These are phyloP conservation scores for Trichogramma dendrolimi DNA, from an alignment of 2,888 invertebrate genomes.

Conservation along the genomic window DNA sequence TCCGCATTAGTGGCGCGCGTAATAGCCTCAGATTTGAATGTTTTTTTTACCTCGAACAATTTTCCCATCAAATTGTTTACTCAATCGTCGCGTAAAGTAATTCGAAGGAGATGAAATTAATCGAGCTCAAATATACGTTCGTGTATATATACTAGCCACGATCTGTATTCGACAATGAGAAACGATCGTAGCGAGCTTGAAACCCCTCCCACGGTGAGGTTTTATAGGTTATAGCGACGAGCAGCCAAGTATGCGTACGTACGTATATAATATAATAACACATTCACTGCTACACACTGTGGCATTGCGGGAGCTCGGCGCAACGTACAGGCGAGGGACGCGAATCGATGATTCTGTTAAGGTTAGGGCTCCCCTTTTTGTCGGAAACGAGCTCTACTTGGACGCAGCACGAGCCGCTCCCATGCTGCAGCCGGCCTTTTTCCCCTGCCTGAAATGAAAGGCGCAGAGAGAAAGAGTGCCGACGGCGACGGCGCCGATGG, in stretches of 20 bases:
- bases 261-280: too few species aligned
- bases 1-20: too few species aligned
- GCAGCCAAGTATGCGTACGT: constrained; percentile 1
- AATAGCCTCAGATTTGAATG: too few species aligned
- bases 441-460: background rate
- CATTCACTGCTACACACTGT: background rate
- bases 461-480: background rate
- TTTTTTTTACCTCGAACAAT: too few species aligned
- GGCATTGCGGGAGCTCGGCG: background rate
- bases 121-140: too few species aligned
- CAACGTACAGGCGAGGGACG: background rate
- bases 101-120: too few species aligned
- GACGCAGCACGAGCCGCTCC: constrained; percentile 17
- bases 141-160: too few species aligned
- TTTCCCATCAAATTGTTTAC: too few species aligned
- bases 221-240: constrained; percentile 23
- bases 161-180: too few species aligned
- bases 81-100: too few species aligned
- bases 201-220: constrained; percentile 17
- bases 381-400: background rate
- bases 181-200: background rate
- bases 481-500: constrained; percentile 18
- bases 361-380: constrained; percentile 26
- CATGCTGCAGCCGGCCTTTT: constrained; percentile 1
- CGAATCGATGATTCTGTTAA: constrained; percentile 16